Evolutionary conservation across 2,113 vertebrate genomes (phyloP).

Genomic region (Perca flavescens): DNA sequence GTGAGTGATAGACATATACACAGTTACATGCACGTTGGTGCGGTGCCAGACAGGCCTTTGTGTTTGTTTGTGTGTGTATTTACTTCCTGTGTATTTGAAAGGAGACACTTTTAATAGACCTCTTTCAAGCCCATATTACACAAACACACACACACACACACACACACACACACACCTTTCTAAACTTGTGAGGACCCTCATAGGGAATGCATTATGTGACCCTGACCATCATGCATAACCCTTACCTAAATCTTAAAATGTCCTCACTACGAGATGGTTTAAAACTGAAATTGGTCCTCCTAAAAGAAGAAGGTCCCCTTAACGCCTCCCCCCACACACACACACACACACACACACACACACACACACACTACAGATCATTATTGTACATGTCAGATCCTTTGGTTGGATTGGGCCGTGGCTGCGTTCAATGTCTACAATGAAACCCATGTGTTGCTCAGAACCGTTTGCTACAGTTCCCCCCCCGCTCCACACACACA

Average conservation of each 20-base stretch:
- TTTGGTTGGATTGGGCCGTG: background rate
- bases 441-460: slow-evolving; percentile 74
- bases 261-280: background rate
- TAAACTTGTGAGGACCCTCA: background rate
- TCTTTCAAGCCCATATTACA: slow-evolving; percentile 77
- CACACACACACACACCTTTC: background rate
- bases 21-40: slow-evolving; percentile 40
- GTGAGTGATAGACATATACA: slow-evolving; percentile 60
- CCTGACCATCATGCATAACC: background rate
- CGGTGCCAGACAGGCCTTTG: slow-evolving; percentile 33
- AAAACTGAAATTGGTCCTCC: background rate
- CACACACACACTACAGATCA: slow-evolving; percentile 27
- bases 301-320: background rate
- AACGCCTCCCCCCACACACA: no score
- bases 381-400: slow-evolving; percentile 82
- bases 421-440: slow-evolving; percentile 46
- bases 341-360: slow-evolving; percentile 11
- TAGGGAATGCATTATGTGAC: background rate
- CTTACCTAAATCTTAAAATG: background rate
- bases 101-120: slow-evolving; percentile 55
- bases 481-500: background rate
- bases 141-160: slow-evolving; percentile 12
- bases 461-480: slow-evolving; percentile 51
- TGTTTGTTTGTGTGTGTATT: slow-evolving; percentile 59
- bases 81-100: slow-evolving; percentile 83